These are phyloP conservation scores for Oegoconia quadripuncta DNA, from an alignment of 2,888 invertebrate genomes.

Conservation along the genomic window DNA sequence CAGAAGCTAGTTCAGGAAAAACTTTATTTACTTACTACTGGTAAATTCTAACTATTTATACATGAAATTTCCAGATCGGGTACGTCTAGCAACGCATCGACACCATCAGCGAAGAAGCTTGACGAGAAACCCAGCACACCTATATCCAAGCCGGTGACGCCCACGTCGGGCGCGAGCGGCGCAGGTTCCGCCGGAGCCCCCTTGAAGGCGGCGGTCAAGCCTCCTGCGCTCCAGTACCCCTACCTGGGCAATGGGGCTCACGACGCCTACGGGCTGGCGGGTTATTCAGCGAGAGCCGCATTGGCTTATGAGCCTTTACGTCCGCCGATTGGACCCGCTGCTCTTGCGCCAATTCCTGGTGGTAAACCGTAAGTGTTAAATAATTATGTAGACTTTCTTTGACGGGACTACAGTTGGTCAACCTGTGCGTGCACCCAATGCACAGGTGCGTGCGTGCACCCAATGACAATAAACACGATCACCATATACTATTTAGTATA, in stretches of 20 bases:
- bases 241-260: constrained; percentile 76
- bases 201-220: constrained; percentile 78
- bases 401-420: too few species aligned
- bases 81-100: constrained; percentile 94
- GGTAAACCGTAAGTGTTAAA: constrained; percentile 90
- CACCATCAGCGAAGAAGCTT: constrained; percentile 91
- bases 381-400: constrained; percentile 1
- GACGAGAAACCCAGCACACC: constrained; percentile 95
- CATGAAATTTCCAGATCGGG: constrained; percentile 2
- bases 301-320: constrained; percentile 72
- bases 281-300: constrained; percentile 72
- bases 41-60: neutral
- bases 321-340: constrained; percentile 74
- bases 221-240: constrained; percentile 82
- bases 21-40: too few species aligned
- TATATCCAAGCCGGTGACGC: constrained; percentile 93
- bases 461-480: too few species aligned
- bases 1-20: too few species aligned
- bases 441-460: too few species aligned
- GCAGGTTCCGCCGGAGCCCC: constrained; percentile 79
- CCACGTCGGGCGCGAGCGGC: constrained; percentile 83
- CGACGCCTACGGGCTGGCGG: constrained; percentile 71
- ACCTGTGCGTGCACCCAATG: too few species aligned
- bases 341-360: constrained; percentile 85
- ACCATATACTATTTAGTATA: too few species aligned